Evolutionary conservation across 2,888 invertebrate species (phyloP).

Genomic region (Caenorhabditis doughertyi): DNA sequence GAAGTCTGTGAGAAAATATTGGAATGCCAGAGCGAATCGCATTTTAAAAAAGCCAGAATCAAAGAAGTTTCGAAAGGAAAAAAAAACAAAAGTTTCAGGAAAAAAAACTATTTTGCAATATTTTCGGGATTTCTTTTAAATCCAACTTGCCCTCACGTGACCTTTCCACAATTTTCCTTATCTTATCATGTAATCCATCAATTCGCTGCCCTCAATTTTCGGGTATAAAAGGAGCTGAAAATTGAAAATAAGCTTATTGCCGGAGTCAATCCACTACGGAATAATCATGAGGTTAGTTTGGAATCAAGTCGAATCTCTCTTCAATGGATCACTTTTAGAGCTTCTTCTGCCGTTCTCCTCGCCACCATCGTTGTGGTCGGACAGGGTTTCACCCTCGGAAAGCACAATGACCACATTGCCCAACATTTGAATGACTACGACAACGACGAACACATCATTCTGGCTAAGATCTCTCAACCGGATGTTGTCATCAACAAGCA

Average conservation of each 20-base stretch:
- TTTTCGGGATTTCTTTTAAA: neutral
- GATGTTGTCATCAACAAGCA: slow-evolving; percentile 26
- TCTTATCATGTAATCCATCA: slow-evolving; percentile 21
- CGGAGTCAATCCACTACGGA: slow-evolving; percentile 12
- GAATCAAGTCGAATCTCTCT: neutral
- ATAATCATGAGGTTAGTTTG: slow-evolving; percentile 24
- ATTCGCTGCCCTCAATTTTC: neutral
- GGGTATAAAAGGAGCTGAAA: slow-evolving; percentile 11
- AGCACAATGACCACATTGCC: neutral
- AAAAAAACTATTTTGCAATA: too few relatives aligned
- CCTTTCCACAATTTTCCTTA: neutral
- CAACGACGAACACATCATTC: slow-evolving; percentile 1
- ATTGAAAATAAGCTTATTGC: slow-evolving; percentile 11
- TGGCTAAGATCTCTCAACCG: neutral
- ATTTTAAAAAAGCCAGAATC: neutral
- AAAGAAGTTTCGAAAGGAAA: neutral
- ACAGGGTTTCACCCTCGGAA: neutral
- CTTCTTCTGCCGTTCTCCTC: slow-evolving; percentile 25
- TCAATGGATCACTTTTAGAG: neutral
- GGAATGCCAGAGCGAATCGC: too few relatives aligned
- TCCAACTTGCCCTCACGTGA: neutral
- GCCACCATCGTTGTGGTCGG: slow-evolving; percentile 6
- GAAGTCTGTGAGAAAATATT: too few relatives aligned
- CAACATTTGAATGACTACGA: neutral
- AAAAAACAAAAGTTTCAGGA: neutral